Evolutionary conservation across 2,888 invertebrate species (phyloP), one percentile per base, ranked within the genome.

Genomic region (Drosophila leonis): DNA sequence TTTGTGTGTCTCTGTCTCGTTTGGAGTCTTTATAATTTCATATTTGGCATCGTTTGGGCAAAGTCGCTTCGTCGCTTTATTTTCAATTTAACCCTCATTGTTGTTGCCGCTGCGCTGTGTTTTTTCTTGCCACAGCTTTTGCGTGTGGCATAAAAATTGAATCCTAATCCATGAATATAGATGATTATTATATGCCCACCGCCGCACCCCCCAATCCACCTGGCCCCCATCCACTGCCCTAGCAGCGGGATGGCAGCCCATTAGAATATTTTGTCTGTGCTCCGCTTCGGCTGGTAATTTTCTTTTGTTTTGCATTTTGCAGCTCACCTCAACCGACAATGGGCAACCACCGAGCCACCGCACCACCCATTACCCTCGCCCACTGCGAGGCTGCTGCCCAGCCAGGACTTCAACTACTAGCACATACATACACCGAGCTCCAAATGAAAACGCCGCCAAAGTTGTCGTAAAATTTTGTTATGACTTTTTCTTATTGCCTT

Each of bases 161-260:
- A 92, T 92, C 92, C 92, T 92, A 92, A 92, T 92, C 92, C 92
- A 92, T 92, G 92, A 92, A 92, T 92, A 92, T 92, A 92, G 92
- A 92, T 92, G 92, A 92, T 92, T 91, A 92, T 92, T 92, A 92
- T 92, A 90, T 90, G 82, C 86, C 64, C 77, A 41, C 33, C 15
- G 33, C 35, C 33, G 5, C 48, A n/a, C 24, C 2, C 8, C 12
- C 35, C 35, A 42, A 6, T 15, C 52, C 15, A 59, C 15, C 59
- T 39, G 7, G 24, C 24, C 24, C 15, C n/a, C 54, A 3, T 13
- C 15, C 18, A 0, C 15, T 13, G 27, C 13, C 66, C 70, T 75
- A 80, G 76, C 85, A 77, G 88, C 88, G 85, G 88, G 83, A 78
- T 85, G 83, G 82, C 90, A 61, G 65, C 73, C 88, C 88, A 89